Evolutionary conservation across 2,888 invertebrate species (phyloP).

Genomic region (Encarsia formosa): DNA sequence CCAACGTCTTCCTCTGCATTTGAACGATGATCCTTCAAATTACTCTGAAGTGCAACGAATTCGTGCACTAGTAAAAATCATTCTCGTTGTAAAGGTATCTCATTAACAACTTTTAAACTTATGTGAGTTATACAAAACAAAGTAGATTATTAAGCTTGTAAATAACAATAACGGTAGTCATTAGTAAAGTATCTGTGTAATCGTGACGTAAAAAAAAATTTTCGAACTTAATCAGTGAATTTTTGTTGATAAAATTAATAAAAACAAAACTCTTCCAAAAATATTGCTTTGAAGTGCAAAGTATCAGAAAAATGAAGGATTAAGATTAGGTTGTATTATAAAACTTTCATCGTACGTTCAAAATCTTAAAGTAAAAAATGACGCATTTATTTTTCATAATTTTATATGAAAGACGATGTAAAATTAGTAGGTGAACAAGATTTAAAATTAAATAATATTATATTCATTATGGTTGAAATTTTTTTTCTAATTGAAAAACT

Average conservation of each 20-base stretch:
- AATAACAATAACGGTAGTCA: no score
- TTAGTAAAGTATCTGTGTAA: no score
- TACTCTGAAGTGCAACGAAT: no score
- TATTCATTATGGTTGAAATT: background rate
- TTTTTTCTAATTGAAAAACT: conserved; percentile 2
- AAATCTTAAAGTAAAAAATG: conserved; percentile 3
- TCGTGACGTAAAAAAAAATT: no score
- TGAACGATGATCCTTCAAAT: no score
- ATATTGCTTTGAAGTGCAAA: no score
- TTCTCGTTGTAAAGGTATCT: no score
- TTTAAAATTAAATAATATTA: conserved; percentile 5
- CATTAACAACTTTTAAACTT: no score
- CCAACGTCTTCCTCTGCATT: no score
- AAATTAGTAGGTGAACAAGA: conserved; percentile 1
- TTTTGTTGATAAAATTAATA: conserved; percentile 2
- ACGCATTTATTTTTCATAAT: conserved; percentile 23
- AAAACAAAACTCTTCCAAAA: background rate
- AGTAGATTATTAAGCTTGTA: no score
- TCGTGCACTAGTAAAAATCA: no score
- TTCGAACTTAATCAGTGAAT: conserved; percentile 4
- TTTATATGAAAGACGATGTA: conserved; percentile 5
- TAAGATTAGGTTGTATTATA: conserved; percentile 5
- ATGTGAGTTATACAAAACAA: no score
- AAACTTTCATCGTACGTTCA: conserved; percentile 10
- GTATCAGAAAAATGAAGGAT: background rate